Percentiles rank a stretch among this genome's conserved stretches.
phyloP scores from a whole-genome alignment of 1,140 invertebrate genomes.

The Sminthurinus signatus region DNA sequence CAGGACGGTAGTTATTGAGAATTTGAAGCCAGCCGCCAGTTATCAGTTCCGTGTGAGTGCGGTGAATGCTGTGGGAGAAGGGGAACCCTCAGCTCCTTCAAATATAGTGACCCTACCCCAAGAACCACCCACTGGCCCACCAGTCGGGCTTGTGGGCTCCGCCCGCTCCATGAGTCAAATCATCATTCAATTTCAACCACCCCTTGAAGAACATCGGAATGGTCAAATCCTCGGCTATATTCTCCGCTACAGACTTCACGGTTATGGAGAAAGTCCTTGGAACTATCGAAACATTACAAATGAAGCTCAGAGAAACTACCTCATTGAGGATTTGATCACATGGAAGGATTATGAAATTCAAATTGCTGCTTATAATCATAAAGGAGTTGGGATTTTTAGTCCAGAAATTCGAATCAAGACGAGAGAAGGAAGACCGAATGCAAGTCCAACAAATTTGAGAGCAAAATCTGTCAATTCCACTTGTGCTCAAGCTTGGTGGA shows the following conservation, averaged over 20 bases:
- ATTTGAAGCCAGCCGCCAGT: constrained; percentile 84
- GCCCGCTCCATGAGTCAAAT: constrained; percentile 89
- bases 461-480: constrained; percentile 83
- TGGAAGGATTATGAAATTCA: constrained; percentile 98
- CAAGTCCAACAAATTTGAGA: constrained; percentile 73
- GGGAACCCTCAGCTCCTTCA: constrained; percentile 77
- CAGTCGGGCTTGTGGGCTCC: constrained; percentile 77
- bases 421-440: constrained; percentile 65
- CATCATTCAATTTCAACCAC: constrained; percentile 95
- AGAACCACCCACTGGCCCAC: constrained; percentile 51
- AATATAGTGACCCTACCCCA: constrained; percentile 81
- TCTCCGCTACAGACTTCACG: constrained; percentile 79
- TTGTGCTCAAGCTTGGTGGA: constrained; percentile 55
- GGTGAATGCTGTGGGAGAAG: constrained; percentile 49
- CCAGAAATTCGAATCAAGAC: constrained; percentile 81
- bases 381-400: constrained; percentile 88
- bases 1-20: constrained; percentile 71
- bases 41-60: constrained; percentile 95
- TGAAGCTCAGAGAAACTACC: constrained; percentile 82
- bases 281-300: constrained; percentile 85
- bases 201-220: constrained; percentile 84
- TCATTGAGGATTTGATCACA: constrained; percentile 89
- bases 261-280: constrained; percentile 85
- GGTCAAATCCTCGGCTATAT: constrained; percentile 91
- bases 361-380: constrained; percentile 95